A percentile compares a stretch with the other conserved stretches of the same genome.
phyloP scores from a whole-genome alignment of 2,888 invertebrate species.

The Troides helena region DNA sequence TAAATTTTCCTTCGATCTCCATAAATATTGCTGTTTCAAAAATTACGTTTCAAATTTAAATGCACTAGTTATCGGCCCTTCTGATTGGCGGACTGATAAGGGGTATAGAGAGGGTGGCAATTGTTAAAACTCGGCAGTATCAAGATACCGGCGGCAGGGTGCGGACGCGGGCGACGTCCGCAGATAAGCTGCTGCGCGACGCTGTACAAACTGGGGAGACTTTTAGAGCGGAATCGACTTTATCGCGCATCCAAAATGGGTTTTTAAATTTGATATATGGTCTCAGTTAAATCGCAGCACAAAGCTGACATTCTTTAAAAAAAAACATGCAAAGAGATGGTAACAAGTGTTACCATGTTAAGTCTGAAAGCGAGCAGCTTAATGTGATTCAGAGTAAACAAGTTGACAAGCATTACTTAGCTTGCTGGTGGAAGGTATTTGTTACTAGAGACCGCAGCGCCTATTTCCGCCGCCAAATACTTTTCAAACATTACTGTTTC shows the following conservation, averaged over 20 bases:
- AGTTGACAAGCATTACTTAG: no score
- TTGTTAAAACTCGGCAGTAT: constrained; percentile 74
- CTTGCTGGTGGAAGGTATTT: no score
- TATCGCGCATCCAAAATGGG: constrained; percentile 53
- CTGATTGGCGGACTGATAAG: constrained; percentile 68
- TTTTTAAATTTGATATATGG: constrained; percentile 54
- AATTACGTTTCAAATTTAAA: constrained; percentile 37
- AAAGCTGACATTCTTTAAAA: no score
- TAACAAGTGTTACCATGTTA: no score
- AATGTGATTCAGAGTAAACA: no score
- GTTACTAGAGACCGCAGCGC: no score
- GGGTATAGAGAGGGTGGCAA: constrained; percentile 51
- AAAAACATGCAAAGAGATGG: no score
- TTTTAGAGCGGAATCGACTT: constrained; percentile 54
- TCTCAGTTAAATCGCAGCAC: constrained; percentile 33
- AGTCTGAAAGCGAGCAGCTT: no score
- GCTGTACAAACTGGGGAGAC: constrained; percentile 46
- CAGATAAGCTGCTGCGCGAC: constrained; percentile 68
- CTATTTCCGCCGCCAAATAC: no score
- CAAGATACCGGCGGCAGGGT: constrained; percentile 67
- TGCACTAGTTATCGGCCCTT: constrained; percentile 47
- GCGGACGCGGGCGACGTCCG: constrained; percentile 61
- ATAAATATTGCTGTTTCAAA: neutral
- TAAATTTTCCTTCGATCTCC: no score
- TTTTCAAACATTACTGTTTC: no score